Evolutionary conservation across 2,888 invertebrate genomes (phyloP).

Genomic region (Ganaspis brasiliensis): DNA sequence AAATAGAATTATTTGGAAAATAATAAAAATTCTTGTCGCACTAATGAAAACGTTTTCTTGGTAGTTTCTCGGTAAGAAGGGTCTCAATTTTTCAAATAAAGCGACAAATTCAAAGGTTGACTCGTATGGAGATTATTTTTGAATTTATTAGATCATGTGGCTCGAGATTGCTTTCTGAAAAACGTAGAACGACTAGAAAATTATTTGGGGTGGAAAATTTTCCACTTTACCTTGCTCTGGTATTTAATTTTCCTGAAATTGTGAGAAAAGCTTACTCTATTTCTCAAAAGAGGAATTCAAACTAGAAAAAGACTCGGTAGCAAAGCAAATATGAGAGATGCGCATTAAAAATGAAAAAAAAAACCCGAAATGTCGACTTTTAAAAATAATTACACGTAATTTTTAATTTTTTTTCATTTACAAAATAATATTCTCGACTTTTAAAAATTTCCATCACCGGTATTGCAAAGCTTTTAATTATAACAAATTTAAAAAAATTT

Average conservation of each 20-base stretch:
- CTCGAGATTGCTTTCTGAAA: conserved; percentile 4
- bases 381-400: too few relatives aligned
- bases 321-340: not conserved
- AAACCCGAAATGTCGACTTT: too few relatives aligned
- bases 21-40: too few relatives aligned
- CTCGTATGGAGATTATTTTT: not conserved
- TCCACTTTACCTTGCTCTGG: not conserved
- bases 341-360: not conserved
- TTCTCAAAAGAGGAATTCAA: not conserved
- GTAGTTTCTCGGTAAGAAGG: not conserved
- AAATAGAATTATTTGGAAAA: too few relatives aligned
- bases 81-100: not conserved
- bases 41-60: too few relatives aligned
- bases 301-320: not conserved
- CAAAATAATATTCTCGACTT: too few relatives aligned
- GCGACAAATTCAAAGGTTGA: not conserved
- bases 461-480: too few relatives aligned
- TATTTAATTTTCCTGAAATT: conserved; percentile 12
- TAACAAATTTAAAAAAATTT: not conserved
- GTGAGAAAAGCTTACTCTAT: not conserved
- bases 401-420: too few relatives aligned
- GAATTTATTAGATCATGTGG: not conserved
- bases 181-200: conserved; percentile 3
- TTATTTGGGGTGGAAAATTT: conserved; percentile 3
- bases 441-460: too few relatives aligned